A percentile compares a stretch with the other conserved stretches of the same genome.
Conservation (phyloP, 2,113 vertebrate genomes). For the Nicator chloris region DNA sequence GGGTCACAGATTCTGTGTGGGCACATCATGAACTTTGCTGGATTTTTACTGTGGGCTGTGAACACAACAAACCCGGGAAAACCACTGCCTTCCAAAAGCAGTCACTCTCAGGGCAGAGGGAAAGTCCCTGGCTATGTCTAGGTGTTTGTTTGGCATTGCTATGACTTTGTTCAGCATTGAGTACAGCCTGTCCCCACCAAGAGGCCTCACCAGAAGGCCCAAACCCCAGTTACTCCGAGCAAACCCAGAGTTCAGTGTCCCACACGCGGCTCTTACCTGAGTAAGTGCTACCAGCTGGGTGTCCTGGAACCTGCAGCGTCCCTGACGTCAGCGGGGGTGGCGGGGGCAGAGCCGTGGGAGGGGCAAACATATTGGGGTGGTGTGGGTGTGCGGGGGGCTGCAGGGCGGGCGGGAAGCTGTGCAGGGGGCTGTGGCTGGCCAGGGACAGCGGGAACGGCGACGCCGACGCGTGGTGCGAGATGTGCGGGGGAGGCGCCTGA, state of each 20-base stretch:
- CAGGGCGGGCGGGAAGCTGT: slow-evolving; percentile 87
- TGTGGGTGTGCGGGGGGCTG: slow-evolving; percentile 88
- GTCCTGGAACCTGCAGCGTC: slow-evolving; percentile 90
- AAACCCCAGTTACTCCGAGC: background rate
- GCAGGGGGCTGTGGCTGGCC: slow-evolving; percentile 84
- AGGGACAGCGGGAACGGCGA: slow-evolving; percentile 85
- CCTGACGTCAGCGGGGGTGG: slow-evolving; percentile 96
- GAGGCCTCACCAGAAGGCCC: background rate
- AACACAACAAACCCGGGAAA: background rate
- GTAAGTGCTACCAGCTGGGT: slow-evolving; percentile 91
- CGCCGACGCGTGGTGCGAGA: slow-evolving; percentile 81
- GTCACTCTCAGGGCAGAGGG: background rate
- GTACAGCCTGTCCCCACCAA: background rate
- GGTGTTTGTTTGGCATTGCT: background rate
- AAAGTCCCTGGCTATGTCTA: rapidly evolving
- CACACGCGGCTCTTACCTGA: slow-evolving; percentile 78
- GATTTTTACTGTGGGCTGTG: background rate
- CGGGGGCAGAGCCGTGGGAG: slow-evolving; percentile 94
- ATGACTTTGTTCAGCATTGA: rapidly evolving
- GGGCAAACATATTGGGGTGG: slow-evolving; percentile 99
- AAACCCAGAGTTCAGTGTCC: rapidly evolving
- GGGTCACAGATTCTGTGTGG: background rate
- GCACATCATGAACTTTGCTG: background rate
- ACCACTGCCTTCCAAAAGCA: background rate
- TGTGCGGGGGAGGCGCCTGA: slow-evolving; percentile 79